Percentiles rank a stretch among this genome's conserved stretches.
These are phyloP conservation scores for Percopsis transmontana DNA, from an alignment of 2,113 vertebrate species.

Conservation along the genomic window DNA sequence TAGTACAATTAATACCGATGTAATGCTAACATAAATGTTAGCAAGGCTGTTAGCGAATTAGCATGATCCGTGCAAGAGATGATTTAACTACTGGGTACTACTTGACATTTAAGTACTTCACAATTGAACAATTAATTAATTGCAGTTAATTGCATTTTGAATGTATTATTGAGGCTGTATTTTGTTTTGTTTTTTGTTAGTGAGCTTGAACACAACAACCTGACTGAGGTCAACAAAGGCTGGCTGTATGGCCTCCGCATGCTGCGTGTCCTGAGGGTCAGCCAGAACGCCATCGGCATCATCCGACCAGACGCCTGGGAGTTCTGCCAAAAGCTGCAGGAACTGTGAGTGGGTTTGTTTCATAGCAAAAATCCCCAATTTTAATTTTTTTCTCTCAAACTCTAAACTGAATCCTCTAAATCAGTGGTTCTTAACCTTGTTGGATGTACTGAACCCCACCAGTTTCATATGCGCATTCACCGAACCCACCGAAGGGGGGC, in stretches of 20 bases:
- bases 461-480: too few species aligned
- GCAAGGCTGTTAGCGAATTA: not conserved
- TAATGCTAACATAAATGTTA: too few species aligned
- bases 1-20: not conserved
- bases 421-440: too few species aligned
- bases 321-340: slow-evolving; percentile 94
- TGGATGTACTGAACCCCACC: too few species aligned
- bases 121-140: too few species aligned
- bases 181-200: slow-evolving; percentile 63
- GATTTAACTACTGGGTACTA: too few species aligned
- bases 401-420: too few species aligned
- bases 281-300: slow-evolving; percentile 88
- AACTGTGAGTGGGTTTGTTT: slow-evolving; percentile 86
- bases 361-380: slow-evolving; percentile 12
- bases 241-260: slow-evolving; percentile 95
- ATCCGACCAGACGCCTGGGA: slow-evolving; percentile 96
- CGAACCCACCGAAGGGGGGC: too few species aligned
- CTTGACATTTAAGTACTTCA: too few species aligned
- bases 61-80: too few species aligned
- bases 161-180: slow-evolving; percentile 3
- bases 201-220: slow-evolving; percentile 95
- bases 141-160: not conserved
- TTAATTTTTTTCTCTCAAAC: too few species aligned
- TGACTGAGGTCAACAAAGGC: slow-evolving; percentile 96
- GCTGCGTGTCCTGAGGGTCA: slow-evolving; percentile 87